Evolutionary conservation across 92 coral and sea anemone species (phyloP).

Genomic region (Galaxea fascicularis): DNA sequence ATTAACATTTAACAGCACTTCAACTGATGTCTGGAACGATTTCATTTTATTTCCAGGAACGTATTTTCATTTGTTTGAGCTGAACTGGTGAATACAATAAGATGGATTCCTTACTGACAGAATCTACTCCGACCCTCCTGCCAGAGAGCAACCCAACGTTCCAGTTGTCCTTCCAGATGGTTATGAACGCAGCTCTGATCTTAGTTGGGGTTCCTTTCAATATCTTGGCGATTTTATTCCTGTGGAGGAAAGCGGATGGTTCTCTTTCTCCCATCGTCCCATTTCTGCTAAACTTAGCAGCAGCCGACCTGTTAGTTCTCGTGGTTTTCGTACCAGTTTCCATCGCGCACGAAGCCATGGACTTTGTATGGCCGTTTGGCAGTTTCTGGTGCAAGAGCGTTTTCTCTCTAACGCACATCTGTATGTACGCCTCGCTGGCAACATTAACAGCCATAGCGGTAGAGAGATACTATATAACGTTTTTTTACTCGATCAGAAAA

Average conservation of each 20-base stretch:
- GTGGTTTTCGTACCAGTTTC: slow-evolving; percentile 63
- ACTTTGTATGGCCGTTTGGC: slow-evolving; percentile 80
- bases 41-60: not conserved
- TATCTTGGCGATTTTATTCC: slow-evolving; percentile 38
- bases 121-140: not conserved
- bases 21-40: not conserved
- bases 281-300: slow-evolving; percentile 64
- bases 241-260: slow-evolving; percentile 30
- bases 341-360: slow-evolving; percentile 67
- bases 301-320: slow-evolving; percentile 72
- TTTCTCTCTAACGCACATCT: slow-evolving; percentile 72
- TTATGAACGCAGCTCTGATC: slow-evolving; percentile 18
- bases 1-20: no score
- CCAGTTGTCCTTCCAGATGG: slow-evolving; percentile 26
- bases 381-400: slow-evolving; percentile 67
- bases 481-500: slow-evolving; percentile 25
- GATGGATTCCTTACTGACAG: not conserved
- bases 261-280: not conserved
- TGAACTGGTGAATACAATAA: not conserved
- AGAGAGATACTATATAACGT: slow-evolving; percentile 61
- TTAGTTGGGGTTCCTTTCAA: slow-evolving; percentile 62
- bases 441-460: slow-evolving; percentile 72
- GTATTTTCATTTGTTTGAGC: not conserved
- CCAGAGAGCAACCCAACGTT: not conserved
- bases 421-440: slow-evolving; percentile 67